Percentiles rank a stretch among this genome's conserved stretches.
These are phyloP conservation scores for Thaumatotibia leucotreta DNA, from an alignment of 1,140 invertebrate genomes.

Conservation along the genomic window DNA sequence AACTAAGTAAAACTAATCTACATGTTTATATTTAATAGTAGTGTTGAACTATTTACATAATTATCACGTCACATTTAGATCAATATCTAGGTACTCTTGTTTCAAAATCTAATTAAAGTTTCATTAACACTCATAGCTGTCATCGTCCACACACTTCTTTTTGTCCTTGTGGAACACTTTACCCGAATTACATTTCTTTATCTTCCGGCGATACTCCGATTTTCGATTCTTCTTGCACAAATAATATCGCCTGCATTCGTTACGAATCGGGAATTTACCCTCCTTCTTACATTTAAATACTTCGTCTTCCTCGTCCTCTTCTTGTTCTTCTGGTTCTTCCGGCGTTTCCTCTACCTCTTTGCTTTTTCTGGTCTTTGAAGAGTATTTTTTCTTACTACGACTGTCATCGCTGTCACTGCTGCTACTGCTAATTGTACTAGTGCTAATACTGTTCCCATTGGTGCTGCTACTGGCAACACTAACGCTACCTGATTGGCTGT, in stretches of 20 bases:
- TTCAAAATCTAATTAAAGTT: no score
- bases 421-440: slow-evolving; percentile 13
- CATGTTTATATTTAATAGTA: no score
- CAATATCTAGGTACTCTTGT: background rate
- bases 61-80: background rate
- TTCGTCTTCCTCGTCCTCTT: slow-evolving; percentile 13
- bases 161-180: slow-evolving; percentile 55
- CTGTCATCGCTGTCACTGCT: background rate
- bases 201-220: slow-evolving; percentile 38
- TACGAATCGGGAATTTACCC: slow-evolving; percentile 49
- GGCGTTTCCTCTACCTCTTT: slow-evolving; percentile 5
- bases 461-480: slow-evolving; percentile 25
- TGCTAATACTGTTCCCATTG: slow-evolving; percentile 24
- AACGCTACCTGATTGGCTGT: background rate
- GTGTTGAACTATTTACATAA: no score
- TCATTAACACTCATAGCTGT: slow-evolving; percentile 50
- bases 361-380: slow-evolving; percentile 12
- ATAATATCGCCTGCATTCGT: slow-evolving; percentile 56
- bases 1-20: background rate
- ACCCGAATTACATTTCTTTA: slow-evolving; percentile 49
- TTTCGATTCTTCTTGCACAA: slow-evolving; percentile 43
- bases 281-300: slow-evolving; percentile 47
- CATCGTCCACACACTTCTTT: slow-evolving; percentile 51
- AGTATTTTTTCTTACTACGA: background rate
- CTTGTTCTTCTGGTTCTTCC: background rate